phyloP scores from a whole-genome alignment of 2,888 invertebrate species.

The Cataglyphis cursor region DNA sequence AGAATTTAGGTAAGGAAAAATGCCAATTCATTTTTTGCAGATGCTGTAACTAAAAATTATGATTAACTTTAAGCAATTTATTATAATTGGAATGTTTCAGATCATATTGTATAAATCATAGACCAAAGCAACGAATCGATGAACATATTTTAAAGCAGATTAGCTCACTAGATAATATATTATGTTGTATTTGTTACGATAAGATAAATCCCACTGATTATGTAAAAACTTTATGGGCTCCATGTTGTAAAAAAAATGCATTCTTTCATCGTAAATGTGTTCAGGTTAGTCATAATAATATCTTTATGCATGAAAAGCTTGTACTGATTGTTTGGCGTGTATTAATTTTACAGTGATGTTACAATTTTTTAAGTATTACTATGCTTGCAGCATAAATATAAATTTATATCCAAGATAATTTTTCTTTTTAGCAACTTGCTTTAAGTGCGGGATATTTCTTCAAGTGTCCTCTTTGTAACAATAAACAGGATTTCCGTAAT shows the following conservation, averaged over 20 bases:
- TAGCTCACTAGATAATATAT: constrained; percentile 76
- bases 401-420: neutral
- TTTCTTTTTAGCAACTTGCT: constrained; percentile 89
- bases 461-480: constrained; percentile 94
- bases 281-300: constrained; percentile 87
- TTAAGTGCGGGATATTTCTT: constrained; percentile 93
- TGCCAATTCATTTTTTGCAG: constrained; percentile 77
- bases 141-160: constrained; percentile 75
- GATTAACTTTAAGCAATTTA: neutral
- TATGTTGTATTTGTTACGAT: constrained; percentile 92
- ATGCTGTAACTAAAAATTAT: constrained; percentile 21
- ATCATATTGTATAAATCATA: constrained; percentile 90
- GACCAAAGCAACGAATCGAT: constrained; percentile 88
- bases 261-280: constrained; percentile 93
- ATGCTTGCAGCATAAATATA: neutral
- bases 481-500: constrained; percentile 89
- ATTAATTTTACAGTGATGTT: neutral
- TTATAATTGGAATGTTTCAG: constrained; percentile 83
- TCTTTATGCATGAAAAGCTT: neutral
- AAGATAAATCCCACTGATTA: constrained; percentile 87
- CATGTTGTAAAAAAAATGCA: constrained; percentile 92
- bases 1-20: constrained; percentile 88
- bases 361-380: neutral
- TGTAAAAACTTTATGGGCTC: constrained; percentile 89
- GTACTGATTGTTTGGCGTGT: neutral